Percentiles rank a stretch among this genome's conserved stretches.
Evolutionary conservation across 2,888 invertebrate species (phyloP).

Genomic region (Perizoma flavofasciatum): DNA sequence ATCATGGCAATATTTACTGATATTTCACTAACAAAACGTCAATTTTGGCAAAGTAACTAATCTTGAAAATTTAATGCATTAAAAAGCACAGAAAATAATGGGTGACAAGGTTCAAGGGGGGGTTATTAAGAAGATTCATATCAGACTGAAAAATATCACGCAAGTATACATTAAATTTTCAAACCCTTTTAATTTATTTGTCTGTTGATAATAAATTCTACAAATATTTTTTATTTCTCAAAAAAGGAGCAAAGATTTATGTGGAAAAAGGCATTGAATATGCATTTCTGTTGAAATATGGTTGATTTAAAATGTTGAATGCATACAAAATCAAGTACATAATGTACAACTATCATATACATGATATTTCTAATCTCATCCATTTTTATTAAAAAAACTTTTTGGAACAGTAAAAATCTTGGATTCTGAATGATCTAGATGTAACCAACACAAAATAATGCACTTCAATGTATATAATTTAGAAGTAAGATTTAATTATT

Average conservation of each 20-base stretch:
- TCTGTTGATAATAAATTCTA: conserved; percentile 1
- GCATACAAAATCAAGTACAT: too few species aligned
- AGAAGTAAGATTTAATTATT: conserved; percentile 40
- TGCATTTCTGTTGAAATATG: background rate
- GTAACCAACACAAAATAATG: conserved; percentile 28
- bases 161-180: conserved; percentile 10
- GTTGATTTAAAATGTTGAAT: too few species aligned
- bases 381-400: too few species aligned
- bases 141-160: conserved; percentile 13
- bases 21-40: too few species aligned
- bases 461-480: conserved; percentile 35
- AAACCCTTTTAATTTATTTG: conserved; percentile 14
- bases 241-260: background rate
- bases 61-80: too few species aligned
- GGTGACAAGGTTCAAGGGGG: background rate
- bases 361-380: too few species aligned
- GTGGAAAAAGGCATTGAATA: background rate
- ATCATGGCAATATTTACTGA: too few species aligned
- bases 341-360: background rate
- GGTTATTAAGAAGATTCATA: conserved; percentile 9
- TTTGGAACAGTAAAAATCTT: background rate
- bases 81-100: too few species aligned
- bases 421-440: conserved; percentile 2
- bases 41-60: too few species aligned
- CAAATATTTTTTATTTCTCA: conserved; percentile 4